A percentile compares a stretch with the other conserved stretches of the same genome.
phyloP scores from a whole-genome alignment of 2,888 invertebrate species.

The Cordilura impudica region DNA sequence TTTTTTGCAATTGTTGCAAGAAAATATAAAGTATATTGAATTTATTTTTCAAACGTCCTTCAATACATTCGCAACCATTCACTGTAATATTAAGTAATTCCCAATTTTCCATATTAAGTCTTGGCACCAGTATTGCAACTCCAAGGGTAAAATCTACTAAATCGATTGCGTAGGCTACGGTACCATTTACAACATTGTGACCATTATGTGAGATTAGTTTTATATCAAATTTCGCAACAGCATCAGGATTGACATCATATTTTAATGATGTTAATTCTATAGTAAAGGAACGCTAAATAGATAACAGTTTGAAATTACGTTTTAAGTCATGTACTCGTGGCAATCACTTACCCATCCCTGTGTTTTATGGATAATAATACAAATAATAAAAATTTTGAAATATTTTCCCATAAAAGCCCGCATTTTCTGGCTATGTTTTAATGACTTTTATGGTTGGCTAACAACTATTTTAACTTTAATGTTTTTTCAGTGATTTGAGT shows the following conservation, averaged over 20 bases:
- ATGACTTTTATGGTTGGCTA: too few species aligned
- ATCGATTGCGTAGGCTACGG: not conserved
- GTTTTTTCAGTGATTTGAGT: too few species aligned
- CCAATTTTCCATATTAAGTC: not conserved
- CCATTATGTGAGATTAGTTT: not conserved
- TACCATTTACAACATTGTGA: constrained; percentile 5
- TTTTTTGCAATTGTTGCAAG: not conserved
- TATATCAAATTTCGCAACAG: not conserved
- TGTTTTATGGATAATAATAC: not conserved
- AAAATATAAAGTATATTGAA: not conserved
- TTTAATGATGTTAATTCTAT: not conserved
- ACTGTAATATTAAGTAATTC: not conserved
- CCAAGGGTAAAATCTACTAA: not conserved
- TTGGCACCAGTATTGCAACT: not conserved
- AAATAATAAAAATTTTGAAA: not conserved
- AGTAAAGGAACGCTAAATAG: not conserved
- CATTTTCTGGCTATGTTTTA: too few species aligned
- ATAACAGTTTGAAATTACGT: not conserved
- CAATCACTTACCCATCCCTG: not conserved
- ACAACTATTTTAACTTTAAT: too few species aligned
- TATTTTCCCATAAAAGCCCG: too few species aligned
- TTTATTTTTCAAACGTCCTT: not conserved
- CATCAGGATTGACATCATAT: not conserved
- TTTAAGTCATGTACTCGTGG: not conserved
- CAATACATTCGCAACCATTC: constrained; percentile 18